These are phyloP conservation scores for Synchiropus splendidus DNA, from an alignment of 2,113 vertebrate species.

Conservation along the genomic window DNA sequence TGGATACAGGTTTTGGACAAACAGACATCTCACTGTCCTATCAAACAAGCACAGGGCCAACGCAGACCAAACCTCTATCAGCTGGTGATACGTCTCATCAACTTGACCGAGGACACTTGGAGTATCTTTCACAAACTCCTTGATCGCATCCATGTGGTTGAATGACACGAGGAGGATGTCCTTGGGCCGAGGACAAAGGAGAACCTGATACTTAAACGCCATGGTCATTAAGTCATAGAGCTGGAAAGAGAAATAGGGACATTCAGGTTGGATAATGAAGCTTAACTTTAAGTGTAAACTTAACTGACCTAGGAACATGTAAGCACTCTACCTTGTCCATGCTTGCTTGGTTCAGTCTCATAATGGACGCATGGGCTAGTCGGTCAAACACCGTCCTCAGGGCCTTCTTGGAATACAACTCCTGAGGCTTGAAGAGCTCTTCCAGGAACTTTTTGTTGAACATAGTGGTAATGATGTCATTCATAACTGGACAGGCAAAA, in stretches of 20 bases:
- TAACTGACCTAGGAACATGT: not conserved
- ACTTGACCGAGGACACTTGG: slow-evolving; percentile 83
- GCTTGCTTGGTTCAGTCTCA: slow-evolving; percentile 96
- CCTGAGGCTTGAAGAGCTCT: slow-evolving; percentile 94
- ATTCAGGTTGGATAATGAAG: not conserved
- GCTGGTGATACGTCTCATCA: slow-evolving; percentile 80
- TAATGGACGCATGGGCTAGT: slow-evolving; percentile 92
- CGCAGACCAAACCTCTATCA: slow-evolving; percentile 67
- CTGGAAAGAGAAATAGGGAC: slow-evolving; percentile 53
- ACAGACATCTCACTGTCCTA: not conserved
- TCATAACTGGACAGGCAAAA: slow-evolving; percentile 76
- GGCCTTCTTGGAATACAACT: slow-evolving; percentile 95
- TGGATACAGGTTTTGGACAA: too few species aligned
- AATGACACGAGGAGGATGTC: slow-evolving; percentile 91
- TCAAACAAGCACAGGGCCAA: not conserved
- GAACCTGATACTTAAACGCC: slow-evolving; percentile 97
- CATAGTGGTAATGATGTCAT: slow-evolving; percentile 97
- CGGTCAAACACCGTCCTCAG: slow-evolving; percentile 89
- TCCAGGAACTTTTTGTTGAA: slow-evolving; percentile 95
- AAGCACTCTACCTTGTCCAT: slow-evolving; percentile 84
- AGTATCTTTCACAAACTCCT: slow-evolving; percentile 81
- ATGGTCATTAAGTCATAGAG: slow-evolving; percentile 98
- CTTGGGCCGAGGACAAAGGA: slow-evolving; percentile 86
- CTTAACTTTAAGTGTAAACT: not conserved
- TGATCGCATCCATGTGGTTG: slow-evolving; percentile 96